These are phyloP conservation scores for Dryobota labecula DNA, from an alignment of 2,888 invertebrate species.

Conservation along the genomic window DNA sequence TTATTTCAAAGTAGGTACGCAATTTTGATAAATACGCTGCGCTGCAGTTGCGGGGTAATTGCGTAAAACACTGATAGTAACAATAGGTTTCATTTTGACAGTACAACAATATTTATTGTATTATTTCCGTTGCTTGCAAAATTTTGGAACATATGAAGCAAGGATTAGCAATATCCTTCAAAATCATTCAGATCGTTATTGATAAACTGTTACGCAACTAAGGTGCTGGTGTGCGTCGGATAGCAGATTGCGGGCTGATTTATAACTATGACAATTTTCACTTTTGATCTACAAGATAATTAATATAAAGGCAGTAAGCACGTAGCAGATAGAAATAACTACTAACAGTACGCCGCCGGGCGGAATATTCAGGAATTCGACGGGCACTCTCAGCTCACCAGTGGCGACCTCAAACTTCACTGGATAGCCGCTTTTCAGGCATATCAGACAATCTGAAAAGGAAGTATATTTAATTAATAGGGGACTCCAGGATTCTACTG, in stretches of 20 bases:
- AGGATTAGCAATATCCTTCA: too few species aligned
- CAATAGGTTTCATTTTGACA: too few species aligned
- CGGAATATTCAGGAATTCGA: slow-evolving; percentile 83
- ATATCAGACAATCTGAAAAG: slow-evolving; percentile 80
- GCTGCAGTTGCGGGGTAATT: too few species aligned
- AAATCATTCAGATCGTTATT: too few species aligned
- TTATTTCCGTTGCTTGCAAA: too few species aligned
- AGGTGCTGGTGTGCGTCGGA: background rate
- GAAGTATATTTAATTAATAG: background rate
- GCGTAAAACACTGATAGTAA: too few species aligned
- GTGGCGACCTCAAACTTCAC: slow-evolving; percentile 68
- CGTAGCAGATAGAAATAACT: background rate
- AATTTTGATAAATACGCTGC: background rate
- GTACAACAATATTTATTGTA: too few species aligned
- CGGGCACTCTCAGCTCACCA: slow-evolving; percentile 69
- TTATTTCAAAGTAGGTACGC: background rate
- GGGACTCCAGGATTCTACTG: background rate
- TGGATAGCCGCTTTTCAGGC: slow-evolving; percentile 78
- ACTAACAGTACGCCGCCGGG: slow-evolving; percentile 78
- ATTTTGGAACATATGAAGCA: too few species aligned
- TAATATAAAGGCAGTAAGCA: background rate
- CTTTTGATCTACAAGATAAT: background rate
- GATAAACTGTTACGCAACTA: too few species aligned
- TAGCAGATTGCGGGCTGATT: background rate
- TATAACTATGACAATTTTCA: background rate